These are phyloP conservation scores for Ladona fulva DNA, from an alignment of 1,140 invertebrate species.

Conservation along the genomic window DNA sequence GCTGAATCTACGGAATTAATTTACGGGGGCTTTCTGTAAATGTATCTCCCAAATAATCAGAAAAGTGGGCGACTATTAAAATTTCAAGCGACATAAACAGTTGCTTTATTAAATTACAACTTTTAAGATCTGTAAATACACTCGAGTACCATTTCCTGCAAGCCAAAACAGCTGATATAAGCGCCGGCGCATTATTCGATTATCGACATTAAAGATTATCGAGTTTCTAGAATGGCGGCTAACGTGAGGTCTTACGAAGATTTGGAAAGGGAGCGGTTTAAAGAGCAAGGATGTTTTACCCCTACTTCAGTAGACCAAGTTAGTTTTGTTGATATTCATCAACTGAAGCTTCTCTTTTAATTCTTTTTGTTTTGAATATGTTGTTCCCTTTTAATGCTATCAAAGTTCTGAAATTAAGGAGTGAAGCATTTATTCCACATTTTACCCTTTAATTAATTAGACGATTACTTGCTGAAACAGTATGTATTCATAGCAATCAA, in stretches of 20 bases:
- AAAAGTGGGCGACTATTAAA: no score
- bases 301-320: conserved; percentile 36
- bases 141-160: no score
- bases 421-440: background rate
- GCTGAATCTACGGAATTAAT: no score
- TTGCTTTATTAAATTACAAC: no score
- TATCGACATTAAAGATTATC: background rate
- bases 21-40: no score
- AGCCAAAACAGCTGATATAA: no score
- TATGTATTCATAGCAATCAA: no score
- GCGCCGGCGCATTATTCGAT: background rate
- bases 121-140: no score
- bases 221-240: background rate
- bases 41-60: no score
- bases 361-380: background rate
- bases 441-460: background rate
- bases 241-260: background rate
- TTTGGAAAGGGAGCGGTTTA: background rate
- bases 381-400: no score
- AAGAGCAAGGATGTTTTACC: conserved; percentile 23
- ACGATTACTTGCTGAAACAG: conserved; percentile 7
- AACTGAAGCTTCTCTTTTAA: background rate
- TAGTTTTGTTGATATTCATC: background rate
- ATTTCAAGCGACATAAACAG: no score
- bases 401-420: background rate